Evolutionary conservation across 2,888 invertebrate genomes (phyloP), one percentile per base, ranked within the genome.

Genomic region (Melikaiella ostensackeni): DNA sequence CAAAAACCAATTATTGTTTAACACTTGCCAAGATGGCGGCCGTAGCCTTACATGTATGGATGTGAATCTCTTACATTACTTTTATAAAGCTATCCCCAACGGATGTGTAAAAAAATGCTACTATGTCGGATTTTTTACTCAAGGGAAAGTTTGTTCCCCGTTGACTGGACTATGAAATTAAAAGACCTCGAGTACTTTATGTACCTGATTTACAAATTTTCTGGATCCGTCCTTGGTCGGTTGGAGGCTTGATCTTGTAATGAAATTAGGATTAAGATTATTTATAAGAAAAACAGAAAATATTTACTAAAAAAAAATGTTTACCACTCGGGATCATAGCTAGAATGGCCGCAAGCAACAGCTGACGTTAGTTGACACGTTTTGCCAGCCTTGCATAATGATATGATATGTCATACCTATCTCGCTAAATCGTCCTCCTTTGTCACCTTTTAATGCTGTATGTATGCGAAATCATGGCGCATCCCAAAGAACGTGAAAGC

Each of bases 281-380:
- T 38, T 76, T 77, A 76, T 77, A 77, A 62, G 79, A 80, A 76
- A 75, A 77, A 50, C 8, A 2, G 27, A 46, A 16, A 66, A 13
- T 11, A 35, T 38, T 78, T 78, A 80, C 73, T 78, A 74, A 82
- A 16, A 70, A n/a, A n/a, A 70, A 42, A 46, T 46, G 6, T 42
- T 70, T 70, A 50, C n/a, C 66, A 70, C 66, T 30, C 66, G 66
- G 46, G 77, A 82, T 79, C 76, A 84, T 87, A 90, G 90, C 90
- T 90, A 89, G 90, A 90, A 90, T 90, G 90, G 90, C 90, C 90
- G 88, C 90, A 90, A 89, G 89, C 89, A 88, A 89, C 90, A 88
- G 90, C 89, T 84, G 90, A 90, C 87, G 90, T 90, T 90, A 89
- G 90, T 90, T 87, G 85, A 89, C 85, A 87, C 86, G 79, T 88